Percentiles rank a stretch among this genome's conserved stretches.
These are phyloP conservation scores for Acomys russatus DNA, from an alignment of 2,797 vertebrate species.

Conservation along the genomic window DNA sequence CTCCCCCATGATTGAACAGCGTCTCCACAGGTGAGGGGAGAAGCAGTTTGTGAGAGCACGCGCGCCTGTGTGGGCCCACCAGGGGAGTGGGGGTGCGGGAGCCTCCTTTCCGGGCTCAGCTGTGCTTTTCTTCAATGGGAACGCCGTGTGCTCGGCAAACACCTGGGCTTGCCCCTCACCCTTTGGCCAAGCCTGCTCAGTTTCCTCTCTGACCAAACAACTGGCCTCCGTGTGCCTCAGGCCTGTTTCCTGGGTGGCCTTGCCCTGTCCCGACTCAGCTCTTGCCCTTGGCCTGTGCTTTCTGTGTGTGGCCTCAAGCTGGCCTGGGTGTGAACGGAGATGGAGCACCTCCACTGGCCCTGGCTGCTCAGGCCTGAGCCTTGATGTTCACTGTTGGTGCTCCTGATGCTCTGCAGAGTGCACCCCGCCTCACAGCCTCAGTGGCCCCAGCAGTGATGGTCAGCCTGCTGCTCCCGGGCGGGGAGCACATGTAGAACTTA, in stretches of 20 bases:
- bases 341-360: neutral
- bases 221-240: neutral
- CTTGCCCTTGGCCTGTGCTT: neutral
- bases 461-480: neutral
- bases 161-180: neutral
- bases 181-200: neutral
- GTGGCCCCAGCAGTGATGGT: no score
- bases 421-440: neutral
- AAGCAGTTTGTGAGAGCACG: neutral
- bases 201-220: neutral
- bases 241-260: neutral
- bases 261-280: neutral
- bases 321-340: neutral
- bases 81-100: no score
- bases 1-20: neutral
- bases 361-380: neutral
- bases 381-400: neutral
- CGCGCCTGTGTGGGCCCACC: neutral
- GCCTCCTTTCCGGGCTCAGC: neutral
- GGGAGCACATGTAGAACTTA: neutral
- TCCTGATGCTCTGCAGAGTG: no score
- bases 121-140: neutral
- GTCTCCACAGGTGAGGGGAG: neutral
- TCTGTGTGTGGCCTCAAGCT: neutral
- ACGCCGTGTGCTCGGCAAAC: neutral